These are phyloP conservation scores for Ricordea florida DNA, from an alignment of 92 coral and sea anemone genomes.

Conservation along the genomic window DNA sequence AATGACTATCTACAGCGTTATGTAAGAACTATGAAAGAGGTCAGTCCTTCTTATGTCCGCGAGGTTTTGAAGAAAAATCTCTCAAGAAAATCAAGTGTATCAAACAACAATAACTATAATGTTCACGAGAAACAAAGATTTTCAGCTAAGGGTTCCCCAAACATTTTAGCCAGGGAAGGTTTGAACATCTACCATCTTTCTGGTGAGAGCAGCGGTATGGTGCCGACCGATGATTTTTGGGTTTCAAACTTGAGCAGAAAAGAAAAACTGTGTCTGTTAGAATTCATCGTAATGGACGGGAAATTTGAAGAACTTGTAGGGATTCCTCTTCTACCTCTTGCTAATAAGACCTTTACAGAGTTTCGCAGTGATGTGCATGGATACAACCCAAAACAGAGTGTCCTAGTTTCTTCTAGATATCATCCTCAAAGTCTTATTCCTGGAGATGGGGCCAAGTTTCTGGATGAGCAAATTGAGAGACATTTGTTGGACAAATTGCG, in stretches of 20 bases:
- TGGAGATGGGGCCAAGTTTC: slow-evolving; percentile 65
- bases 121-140: background rate
- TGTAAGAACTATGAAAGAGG: slow-evolving; percentile 51
- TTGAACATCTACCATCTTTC: background rate
- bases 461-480: slow-evolving; percentile 65
- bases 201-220: background rate
- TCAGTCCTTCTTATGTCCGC: slow-evolving; percentile 81
- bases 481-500: slow-evolving; percentile 56
- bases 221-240: background rate
- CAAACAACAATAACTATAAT: background rate
- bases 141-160: background rate
- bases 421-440: slow-evolving; percentile 77
- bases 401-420: slow-evolving; percentile 66
- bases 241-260: slow-evolving; percentile 34
- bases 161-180: background rate
- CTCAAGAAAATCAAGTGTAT: background rate
- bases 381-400: slow-evolving; percentile 47
- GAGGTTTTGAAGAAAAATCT: slow-evolving; percentile 39
- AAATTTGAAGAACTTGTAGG: slow-evolving; percentile 66
- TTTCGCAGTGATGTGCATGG: slow-evolving; percentile 60
- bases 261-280: slow-evolving; percentile 72
- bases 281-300: slow-evolving; percentile 78
- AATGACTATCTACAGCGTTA: slow-evolving; percentile 56
- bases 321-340: slow-evolving; percentile 88
- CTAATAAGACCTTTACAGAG: slow-evolving; percentile 66